Evolutionary conservation across 2,113 vertebrate genomes (phyloP).

Genomic region (Cyphomyrus discorhynchus): DNA sequence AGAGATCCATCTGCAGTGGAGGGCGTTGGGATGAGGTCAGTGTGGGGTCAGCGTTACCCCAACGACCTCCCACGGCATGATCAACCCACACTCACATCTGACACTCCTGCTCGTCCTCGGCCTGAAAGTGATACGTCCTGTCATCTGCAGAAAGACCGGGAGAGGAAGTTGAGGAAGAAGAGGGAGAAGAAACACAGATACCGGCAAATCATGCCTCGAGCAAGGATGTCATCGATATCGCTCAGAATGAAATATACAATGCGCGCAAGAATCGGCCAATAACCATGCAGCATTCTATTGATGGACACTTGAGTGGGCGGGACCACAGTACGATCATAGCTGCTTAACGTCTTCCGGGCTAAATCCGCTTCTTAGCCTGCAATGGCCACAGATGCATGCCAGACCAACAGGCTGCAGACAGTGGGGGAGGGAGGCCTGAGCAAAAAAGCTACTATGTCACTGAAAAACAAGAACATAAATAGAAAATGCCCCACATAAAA

Average conservation of each 20-base stretch:
- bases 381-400: not conserved
- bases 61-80: not conserved
- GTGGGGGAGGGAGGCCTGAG: not conserved
- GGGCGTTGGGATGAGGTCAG: slow-evolving; percentile 26
- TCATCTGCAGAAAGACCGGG: slow-evolving; percentile 48
- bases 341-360: not conserved
- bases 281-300: not conserved
- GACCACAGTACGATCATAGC: not conserved
- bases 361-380: not conserved
- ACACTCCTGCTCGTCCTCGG: slow-evolving; percentile 72
- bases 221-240: not conserved
- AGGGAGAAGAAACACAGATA: not conserved
- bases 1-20: slow-evolving; percentile 82
- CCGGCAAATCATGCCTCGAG: not conserved
- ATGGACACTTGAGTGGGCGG: not conserved
- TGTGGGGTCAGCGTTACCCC: not conserved
- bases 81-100: slow-evolving; percentile 61
- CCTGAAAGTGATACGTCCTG: slow-evolving; percentile 73
- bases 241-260: not conserved
- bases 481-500: not conserved
- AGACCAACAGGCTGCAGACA: not conserved
- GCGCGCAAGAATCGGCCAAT: not conserved
- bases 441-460: not conserved
- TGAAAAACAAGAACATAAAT: not conserved
- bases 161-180: not conserved